Base-by-base conservation (phyloP, 1,140 invertebrate genomes). In the Trachymyrmex septentrionalis region DNA sequence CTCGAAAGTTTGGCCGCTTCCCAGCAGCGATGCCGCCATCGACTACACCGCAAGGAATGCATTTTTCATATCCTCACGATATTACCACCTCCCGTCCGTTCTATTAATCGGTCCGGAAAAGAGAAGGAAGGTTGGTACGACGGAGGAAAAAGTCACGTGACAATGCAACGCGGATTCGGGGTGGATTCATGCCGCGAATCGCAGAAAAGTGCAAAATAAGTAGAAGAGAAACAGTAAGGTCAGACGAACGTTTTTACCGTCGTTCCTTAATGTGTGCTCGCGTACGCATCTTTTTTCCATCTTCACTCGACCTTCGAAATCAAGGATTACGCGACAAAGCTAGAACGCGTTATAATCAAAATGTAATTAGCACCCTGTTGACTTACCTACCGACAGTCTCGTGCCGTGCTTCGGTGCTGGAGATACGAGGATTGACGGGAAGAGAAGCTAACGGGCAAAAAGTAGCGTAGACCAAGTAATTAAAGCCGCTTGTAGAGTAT, bases 1-100 rank as follows among this genome's bases (percentile, higher is more conserved):
- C 91, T 92, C 91, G 86, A 92, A 92, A 92, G 87, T 92, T 92
- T 92, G 86, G 90, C 90, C 86, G 88, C 80, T 86, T 86, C 57
- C 92, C 88, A 90, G 61, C 86, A 85, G 24, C 88, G 50, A 30
- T 57, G 50, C 72, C 64, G 73, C 77, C 88, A 87, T 88, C 86
- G 86, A 87, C 78, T 89, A 87, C 76, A 87, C 87, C 81, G 86
- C 91, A 85, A 90, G 86, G 82, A 90, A 92, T 92, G 92, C 91
- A 92, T 92, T 92, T 92, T 92, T 92, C 91, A 93, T 92, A 92
- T 90, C 87, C 67, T 38, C 61, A 80, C 89, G 91, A 90, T 92
- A 92, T 92, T 90, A 91, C 91, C 90, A 82, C 87, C 69, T 44
- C 91, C 88, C 77, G 88, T 86, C 82, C 76, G 48, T 87, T 87